These are phyloP conservation scores for Ecliptopera silaceata DNA, from an alignment of 2,888 invertebrate genomes.

Conservation along the genomic window DNA sequence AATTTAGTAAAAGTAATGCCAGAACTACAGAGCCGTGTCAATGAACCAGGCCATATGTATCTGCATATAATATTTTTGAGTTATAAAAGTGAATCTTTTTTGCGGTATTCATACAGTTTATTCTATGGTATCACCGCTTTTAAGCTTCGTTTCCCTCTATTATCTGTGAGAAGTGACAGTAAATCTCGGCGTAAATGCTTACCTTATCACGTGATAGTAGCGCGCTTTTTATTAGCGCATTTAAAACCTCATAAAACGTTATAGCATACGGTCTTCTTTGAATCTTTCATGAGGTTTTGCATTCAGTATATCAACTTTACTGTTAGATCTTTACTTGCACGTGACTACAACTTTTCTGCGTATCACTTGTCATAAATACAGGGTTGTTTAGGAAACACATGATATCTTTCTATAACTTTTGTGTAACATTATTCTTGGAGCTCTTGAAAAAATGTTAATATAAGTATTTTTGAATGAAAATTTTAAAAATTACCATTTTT, in stretches of 20 bases:
- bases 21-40: too few species aligned
- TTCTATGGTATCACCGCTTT: conserved; percentile 50
- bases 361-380: too few species aligned
- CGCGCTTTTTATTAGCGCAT: conserved; percentile 36
- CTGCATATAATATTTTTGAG: too few species aligned
- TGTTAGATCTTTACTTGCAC: not conserved
- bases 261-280: conserved; percentile 2
- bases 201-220: conserved; percentile 48
- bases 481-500: too few species aligned
- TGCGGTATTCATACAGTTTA: conserved; percentile 7
- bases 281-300: not conserved
- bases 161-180: conserved; percentile 56
- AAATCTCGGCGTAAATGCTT: conserved; percentile 47
- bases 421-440: too few species aligned
- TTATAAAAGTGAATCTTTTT: not conserved
- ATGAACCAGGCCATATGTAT: too few species aligned
- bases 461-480: too few species aligned
- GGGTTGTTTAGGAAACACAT: too few species aligned
- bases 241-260: conserved; percentile 19
- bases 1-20: too few species aligned
- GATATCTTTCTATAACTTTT: too few species aligned
- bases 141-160: conserved; percentile 56
- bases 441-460: too few species aligned
- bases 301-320: not conserved
- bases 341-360: not conserved